Percentiles rank a stretch among this genome's conserved stretches.
These are phyloP conservation scores for Gobius niger DNA, from an alignment of 2,113 vertebrate genomes.

Conservation along the genomic window DNA sequence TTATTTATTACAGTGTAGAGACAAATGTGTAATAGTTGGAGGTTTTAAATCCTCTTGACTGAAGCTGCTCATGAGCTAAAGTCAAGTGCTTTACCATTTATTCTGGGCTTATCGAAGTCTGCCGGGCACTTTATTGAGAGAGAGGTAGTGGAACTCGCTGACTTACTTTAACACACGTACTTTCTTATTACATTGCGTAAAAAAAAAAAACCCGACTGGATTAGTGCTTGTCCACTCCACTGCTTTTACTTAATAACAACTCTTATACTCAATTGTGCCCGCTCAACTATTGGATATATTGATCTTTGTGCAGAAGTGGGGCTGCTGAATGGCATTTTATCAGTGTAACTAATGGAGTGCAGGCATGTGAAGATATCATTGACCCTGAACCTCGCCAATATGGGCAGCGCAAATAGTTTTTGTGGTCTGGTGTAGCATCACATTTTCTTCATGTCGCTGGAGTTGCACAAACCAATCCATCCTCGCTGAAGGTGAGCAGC, in stretches of 20 bases:
- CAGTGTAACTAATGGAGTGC: conserved; percentile 42
- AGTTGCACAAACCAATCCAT: conserved; percentile 16
- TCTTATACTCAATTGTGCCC: conserved; percentile 38
- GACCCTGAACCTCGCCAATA: conserved; percentile 17
- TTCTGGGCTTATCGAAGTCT: background rate
- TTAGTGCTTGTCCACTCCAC: conserved; percentile 38
- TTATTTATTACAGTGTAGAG: too few species aligned
- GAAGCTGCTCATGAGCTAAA: background rate
- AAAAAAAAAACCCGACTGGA: conserved; percentile 10
- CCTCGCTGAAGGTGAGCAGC: conserved; percentile 16
- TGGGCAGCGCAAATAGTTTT: conserved; percentile 14
- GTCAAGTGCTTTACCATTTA: conserved; percentile 8
- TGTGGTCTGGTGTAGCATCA: background rate
- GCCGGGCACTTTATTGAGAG: conserved; percentile 1
- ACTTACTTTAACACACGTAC: conserved; percentile 9
- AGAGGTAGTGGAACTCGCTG: background rate
- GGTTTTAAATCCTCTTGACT: conserved; percentile 4
- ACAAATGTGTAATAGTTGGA: conserved; percentile 1
- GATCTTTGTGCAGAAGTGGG: conserved; percentile 32
- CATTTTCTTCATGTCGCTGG: conserved; percentile 3
- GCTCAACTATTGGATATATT: conserved; percentile 42
- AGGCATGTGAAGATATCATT: conserved; percentile 28
- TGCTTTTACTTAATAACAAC: conserved; percentile 52
- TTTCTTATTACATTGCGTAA: conserved; percentile 16
- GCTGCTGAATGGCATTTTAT: conserved; percentile 35